A percentile compares a stretch with the other conserved stretches of the same genome.
Evolutionary conservation across 2,797 vertebrate species (phyloP).

Genomic region (Poecilia velifera): DNA sequence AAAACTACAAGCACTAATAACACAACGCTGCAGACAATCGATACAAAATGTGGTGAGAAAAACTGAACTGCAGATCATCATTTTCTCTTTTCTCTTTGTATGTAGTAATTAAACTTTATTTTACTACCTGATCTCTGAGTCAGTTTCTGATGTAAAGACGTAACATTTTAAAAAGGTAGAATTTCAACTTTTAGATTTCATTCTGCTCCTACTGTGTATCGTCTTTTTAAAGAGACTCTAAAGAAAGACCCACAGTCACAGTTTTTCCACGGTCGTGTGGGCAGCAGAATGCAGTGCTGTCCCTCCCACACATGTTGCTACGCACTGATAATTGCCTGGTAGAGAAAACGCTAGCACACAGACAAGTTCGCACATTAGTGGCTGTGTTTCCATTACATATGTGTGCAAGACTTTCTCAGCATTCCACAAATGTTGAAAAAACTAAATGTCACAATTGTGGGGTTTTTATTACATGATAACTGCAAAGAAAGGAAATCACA

Average conservation of each 20-base stretch:
- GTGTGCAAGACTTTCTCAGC: no score
- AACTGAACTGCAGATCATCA: slow-evolving; percentile 6
- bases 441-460: no score
- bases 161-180: neutral
- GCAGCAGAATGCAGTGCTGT: neutral
- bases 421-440: no score
- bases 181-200: neutral
- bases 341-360: neutral
- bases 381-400: no score
- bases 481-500: no score
- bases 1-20: slow-evolving; percentile 45
- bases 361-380: neutral
- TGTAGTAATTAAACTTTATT: neutral
- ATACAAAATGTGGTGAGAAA: slow-evolving; percentile 15
- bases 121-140: neutral
- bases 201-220: neutral
- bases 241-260: neutral
- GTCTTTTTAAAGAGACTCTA: neutral
- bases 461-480: no score
- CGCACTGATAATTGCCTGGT: neutral
- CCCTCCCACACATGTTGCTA: neutral
- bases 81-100: neutral
- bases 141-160: neutral
- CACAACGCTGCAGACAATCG: slow-evolving; percentile 36
- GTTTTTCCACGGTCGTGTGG: neutral